Evolutionary conservation across 2,797 vertebrate species (phyloP), one percentile per base, ranked within the genome.

Genomic region (Clarias laeviceps): DNA sequence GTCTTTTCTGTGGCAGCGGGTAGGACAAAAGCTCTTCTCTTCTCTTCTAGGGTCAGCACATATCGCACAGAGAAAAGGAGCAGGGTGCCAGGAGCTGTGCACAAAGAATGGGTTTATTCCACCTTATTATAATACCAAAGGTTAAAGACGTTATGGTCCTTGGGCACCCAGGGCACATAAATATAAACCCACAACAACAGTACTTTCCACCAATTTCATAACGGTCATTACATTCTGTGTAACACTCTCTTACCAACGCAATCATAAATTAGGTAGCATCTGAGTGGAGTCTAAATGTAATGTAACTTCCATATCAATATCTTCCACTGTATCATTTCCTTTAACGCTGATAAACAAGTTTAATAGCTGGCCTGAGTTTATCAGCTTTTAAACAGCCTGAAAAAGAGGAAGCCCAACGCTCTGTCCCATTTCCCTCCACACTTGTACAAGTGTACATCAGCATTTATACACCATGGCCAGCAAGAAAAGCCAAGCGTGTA

Each of bases 21-120:
- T 12, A 57, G 81, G 85, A 92, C 91, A 92, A 92, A 92, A 89
- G 65, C 86, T 84, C 89, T 78, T 91, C 91, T 92, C 91, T 92
- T 91, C 87, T 89, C 89, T 86, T 89, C 76, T 82, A 88, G 88
- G 91, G 91, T 91, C 90, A 91, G 91, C 88, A 89, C 89, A 91
- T 91, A 91, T 91, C 88, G 83, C 89, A 73, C 83, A 86, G 88
- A 85, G 89, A 92, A 86, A 86, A 84, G 32, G 84, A 91, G 88
- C 87, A 82, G 89, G 89, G 88, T 88, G 91, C 89, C 91, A 90
- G 87, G 72, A 83, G 56, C 80, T 34, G 74, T 20, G 68, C 88
- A 91, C 91, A 92, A 92, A 91, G 90, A 61, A 86, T 65, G 85
- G 84, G 90, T 90, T 92, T 89, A 92, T 90, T 89, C 90, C 87